Percentiles rank a stretch among this genome's conserved stretches.
Conservation (phyloP, 1,140 invertebrate species). For the Drosophila tani region DNA sequence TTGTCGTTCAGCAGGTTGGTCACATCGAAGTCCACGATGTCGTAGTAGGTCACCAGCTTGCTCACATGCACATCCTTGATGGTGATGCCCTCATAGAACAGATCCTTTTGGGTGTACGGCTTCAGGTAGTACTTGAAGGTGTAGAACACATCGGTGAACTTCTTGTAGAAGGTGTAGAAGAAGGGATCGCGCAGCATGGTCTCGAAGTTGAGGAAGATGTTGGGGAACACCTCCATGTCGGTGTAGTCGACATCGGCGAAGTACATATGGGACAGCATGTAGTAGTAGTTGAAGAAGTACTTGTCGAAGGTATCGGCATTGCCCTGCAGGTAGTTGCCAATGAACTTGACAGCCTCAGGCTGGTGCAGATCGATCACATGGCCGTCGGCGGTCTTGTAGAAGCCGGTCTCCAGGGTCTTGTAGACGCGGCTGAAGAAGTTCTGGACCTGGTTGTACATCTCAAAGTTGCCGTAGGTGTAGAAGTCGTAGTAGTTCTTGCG, state of each 20-base stretch:
- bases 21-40: constrained; percentile 89
- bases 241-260: constrained; percentile 78
- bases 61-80: constrained; percentile 88
- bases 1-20: constrained; percentile 87
- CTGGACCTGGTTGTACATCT: constrained; percentile 62
- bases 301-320: constrained; percentile 88
- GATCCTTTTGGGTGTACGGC: constrained; percentile 87
- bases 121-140: constrained; percentile 86
- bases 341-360: constrained; percentile 86
- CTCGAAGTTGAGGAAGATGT: constrained; percentile 85
- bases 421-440: constrained; percentile 87
- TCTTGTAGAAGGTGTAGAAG: constrained; percentile 88
- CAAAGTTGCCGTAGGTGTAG: constrained; percentile 70
- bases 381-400: constrained; percentile 85
- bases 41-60: constrained; percentile 90
- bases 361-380: constrained; percentile 86
- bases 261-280: constrained; percentile 85
- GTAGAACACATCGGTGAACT: constrained; percentile 86
- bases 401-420: constrained; percentile 88
- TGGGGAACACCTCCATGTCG: constrained; percentile 73
- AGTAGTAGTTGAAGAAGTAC: constrained; percentile 87
- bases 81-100: constrained; percentile 87
- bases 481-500: constrained; percentile 85
- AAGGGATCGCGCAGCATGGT: constrained; percentile 89
- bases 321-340: constrained; percentile 89